Percentiles rank a stretch among this genome's conserved stretches.
Conservation (phyloP, 2,113 vertebrate genomes). For the Columba livia region DNA sequence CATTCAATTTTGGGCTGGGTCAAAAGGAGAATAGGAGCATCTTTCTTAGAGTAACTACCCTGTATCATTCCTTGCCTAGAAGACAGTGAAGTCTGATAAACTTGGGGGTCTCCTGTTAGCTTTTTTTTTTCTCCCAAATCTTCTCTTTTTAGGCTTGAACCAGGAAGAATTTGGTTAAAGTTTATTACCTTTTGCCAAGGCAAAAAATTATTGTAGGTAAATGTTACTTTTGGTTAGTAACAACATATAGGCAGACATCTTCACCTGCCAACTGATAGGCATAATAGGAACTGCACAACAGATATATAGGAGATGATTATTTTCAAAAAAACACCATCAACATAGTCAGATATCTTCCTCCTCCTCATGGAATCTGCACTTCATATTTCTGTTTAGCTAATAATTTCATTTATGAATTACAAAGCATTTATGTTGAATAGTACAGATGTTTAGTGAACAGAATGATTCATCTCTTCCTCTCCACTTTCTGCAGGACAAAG, state of each 20-base stretch:
- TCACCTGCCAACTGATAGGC: background rate
- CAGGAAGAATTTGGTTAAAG: background rate
- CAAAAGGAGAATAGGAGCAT: background rate
- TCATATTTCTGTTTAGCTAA: constrained; percentile 35
- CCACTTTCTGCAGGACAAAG: constrained; percentile 34
- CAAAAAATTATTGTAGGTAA: background rate
- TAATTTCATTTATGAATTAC: constrained; percentile 17
- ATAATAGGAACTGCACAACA: background rate
- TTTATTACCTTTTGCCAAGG: background rate
- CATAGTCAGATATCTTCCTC: background rate
- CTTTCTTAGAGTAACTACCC: background rate
- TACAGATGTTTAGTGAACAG: constrained; percentile 61
- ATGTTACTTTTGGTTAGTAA: background rate
- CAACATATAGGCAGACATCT: background rate
- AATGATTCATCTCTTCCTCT: constrained; percentile 57
- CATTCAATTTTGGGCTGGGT: background rate
- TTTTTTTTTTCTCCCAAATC: background rate
- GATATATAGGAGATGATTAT: background rate
- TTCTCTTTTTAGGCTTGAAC: background rate
- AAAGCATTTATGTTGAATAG: constrained; percentile 64
- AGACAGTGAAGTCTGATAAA: background rate
- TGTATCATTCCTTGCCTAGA: background rate
- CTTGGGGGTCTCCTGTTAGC: background rate
- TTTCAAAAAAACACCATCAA: background rate
- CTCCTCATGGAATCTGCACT: background rate